Conservation (phyloP, 1,140 invertebrate species). For the Calliphora vicina region DNA sequence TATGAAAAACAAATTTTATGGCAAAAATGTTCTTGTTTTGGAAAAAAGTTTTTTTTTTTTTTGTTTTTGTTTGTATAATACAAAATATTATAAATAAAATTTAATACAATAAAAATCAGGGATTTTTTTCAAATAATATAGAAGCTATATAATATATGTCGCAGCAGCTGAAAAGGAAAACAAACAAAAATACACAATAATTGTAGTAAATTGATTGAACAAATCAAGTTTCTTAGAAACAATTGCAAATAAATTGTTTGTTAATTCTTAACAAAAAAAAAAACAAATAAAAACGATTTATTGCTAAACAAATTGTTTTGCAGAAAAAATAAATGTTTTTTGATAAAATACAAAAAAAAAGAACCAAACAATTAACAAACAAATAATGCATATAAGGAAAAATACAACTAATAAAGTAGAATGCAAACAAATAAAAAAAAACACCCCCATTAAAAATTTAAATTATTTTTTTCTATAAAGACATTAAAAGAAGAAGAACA, state of each 20-base stretch:
- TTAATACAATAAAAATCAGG: neutral
- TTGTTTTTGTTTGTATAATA: neutral
- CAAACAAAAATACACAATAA: neutral
- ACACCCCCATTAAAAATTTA: neutral
- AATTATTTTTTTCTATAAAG: too few relatives aligned
- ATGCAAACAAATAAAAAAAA: neutral
- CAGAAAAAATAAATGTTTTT: neutral
- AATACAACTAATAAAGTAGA: too few relatives aligned
- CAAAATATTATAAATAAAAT: neutral
- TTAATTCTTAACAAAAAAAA: neutral
- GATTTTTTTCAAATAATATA: slow-evolving; percentile 1
- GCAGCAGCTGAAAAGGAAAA: neutral
- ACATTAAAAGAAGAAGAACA: neutral
- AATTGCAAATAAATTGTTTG: neutral
- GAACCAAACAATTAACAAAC: neutral
- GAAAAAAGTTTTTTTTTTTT: neutral
- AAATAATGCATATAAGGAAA: too few relatives aligned
- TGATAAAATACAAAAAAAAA: neutral
- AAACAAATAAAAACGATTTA: neutral
- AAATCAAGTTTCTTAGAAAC: neutral
- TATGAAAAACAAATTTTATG: slow-evolving; percentile 4
- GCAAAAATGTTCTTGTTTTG: neutral
- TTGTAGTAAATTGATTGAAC: too few relatives aligned
- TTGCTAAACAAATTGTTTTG: neutral
- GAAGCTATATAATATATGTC: neutral